Conservation (phyloP, 2,888 invertebrate species). For the Chrysina gloriosa region DNA sequence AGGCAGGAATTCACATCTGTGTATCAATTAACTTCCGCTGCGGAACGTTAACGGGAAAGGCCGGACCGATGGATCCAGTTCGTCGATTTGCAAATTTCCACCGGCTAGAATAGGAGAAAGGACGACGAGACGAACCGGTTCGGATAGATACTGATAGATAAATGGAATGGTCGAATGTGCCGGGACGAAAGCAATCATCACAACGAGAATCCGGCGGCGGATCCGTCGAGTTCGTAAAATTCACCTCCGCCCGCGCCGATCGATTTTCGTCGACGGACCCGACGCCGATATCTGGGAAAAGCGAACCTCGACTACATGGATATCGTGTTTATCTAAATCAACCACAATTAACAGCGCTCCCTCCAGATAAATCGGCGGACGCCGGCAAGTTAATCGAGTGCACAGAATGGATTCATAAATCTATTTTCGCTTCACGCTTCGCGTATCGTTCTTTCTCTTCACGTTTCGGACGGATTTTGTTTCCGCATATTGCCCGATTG, state of each 20-base stretch:
- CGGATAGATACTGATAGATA: slow-evolving; percentile 14
- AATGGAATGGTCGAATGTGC: slow-evolving; percentile 11
- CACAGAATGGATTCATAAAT: slow-evolving; percentile 40
- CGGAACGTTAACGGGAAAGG: background rate
- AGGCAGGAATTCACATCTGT: background rate
- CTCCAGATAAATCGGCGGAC: slow-evolving; percentile 35
- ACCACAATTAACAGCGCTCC: slow-evolving; percentile 37
- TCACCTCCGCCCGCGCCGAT: slow-evolving; percentile 1
- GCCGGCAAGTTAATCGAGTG: slow-evolving; percentile 39
- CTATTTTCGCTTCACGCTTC: slow-evolving; percentile 36
- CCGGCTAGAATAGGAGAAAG: slow-evolving; percentile 1
- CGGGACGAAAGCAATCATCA: slow-evolving; percentile 6
- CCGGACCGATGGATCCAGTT: background rate
- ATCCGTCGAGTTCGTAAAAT: slow-evolving; percentile 14
- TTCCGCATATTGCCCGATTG: background rate
- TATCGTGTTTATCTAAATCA: slow-evolving; percentile 37
- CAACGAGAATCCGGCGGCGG: background rate
- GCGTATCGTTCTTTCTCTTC: slow-evolving; percentile 13
- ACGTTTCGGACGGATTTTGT: slow-evolving; percentile 21
- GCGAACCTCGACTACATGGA: slow-evolving; percentile 26
- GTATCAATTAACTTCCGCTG: slow-evolving; percentile 16
- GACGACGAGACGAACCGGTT: background rate
- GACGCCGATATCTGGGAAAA: slow-evolving; percentile 25
- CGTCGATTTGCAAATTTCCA: slow-evolving; percentile 14
- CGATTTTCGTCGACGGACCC: slow-evolving; percentile 24